Percentiles rank a stretch among this genome's conserved stretches.
These are phyloP conservation scores for Megaceryle torquata DNA, from an alignment of 2,113 vertebrate species.

Conservation along the genomic window DNA sequence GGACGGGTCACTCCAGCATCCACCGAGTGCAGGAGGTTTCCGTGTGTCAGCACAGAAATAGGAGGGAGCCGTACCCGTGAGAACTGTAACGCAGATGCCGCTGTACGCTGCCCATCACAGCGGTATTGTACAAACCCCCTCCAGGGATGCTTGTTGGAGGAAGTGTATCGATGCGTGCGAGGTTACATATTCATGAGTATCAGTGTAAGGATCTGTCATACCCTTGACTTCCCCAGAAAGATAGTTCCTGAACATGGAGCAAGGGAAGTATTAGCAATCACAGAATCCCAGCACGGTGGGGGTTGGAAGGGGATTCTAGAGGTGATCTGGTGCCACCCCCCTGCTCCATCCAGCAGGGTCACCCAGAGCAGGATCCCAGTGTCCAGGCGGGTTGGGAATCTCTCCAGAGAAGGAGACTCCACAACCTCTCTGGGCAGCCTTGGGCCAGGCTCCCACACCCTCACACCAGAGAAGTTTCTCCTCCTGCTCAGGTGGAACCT, in stretches of 20 bases:
- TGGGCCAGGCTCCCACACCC: not conserved
- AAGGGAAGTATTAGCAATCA: not conserved
- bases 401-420: not conserved
- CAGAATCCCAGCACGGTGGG: not conserved
- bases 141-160: not conserved
- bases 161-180: not conserved
- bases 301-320: not conserved
- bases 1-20: not conserved
- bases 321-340: not conserved
- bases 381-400: not conserved
- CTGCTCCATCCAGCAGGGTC: not conserved
- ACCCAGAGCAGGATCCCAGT: not conserved
- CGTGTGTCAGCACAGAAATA: accelerated
- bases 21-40: not conserved
- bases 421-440: not conserved
- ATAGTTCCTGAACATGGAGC: not conserved
- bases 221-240: not conserved
- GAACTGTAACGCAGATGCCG: accelerated
- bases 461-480: not conserved
- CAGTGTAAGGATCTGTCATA: not conserved
- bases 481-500: not conserved
- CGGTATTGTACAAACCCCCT: not conserved
- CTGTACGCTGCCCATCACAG: not conserved
- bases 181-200: not conserved
- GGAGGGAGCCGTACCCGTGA: accelerated